Percentiles rank a stretch among this genome's conserved stretches.
Conservation (phyloP, 2,797 vertebrate species). For the Tangara arthus region DNA sequence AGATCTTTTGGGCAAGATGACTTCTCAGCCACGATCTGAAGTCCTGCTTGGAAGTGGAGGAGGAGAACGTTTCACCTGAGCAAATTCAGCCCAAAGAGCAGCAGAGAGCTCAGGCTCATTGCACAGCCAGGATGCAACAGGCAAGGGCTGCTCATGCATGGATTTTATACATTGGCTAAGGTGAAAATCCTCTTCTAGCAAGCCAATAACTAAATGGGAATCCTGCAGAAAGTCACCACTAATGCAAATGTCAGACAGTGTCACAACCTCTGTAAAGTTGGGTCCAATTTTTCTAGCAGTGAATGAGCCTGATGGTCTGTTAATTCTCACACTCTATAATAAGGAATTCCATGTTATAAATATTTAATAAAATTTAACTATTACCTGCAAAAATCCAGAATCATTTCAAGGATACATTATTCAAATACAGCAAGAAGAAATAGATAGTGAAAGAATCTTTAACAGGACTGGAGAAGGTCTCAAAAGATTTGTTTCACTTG, state of each 20-base stretch:
- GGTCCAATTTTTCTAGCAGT: not conserved
- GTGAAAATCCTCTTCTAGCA: not conserved
- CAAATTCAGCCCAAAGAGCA: not conserved
- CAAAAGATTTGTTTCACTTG: not conserved
- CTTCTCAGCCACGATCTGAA: not conserved
- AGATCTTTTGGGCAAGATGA: not conserved
- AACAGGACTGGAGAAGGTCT: not conserved
- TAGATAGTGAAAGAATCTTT: not conserved
- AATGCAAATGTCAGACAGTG: not conserved
- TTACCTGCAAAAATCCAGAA: not conserved
- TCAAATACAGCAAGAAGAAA: not conserved
- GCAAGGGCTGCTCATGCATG: not conserved
- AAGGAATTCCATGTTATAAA: not conserved
- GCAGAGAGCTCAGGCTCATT: not conserved
- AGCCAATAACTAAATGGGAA: not conserved
- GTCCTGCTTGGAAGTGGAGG: not conserved
- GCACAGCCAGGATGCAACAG: not conserved
- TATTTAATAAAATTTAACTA: not conserved
- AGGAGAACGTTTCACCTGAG: not conserved
- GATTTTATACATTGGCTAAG: not conserved
- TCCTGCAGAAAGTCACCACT: not conserved
- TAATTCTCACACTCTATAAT: not conserved
- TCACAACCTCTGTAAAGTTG: not conserved
- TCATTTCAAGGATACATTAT: not conserved
- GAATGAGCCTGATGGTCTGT: not conserved